Evolutionary conservation across 1,140 invertebrate species (phyloP).

Genomic region (Cydia fagiglandana): DNA sequence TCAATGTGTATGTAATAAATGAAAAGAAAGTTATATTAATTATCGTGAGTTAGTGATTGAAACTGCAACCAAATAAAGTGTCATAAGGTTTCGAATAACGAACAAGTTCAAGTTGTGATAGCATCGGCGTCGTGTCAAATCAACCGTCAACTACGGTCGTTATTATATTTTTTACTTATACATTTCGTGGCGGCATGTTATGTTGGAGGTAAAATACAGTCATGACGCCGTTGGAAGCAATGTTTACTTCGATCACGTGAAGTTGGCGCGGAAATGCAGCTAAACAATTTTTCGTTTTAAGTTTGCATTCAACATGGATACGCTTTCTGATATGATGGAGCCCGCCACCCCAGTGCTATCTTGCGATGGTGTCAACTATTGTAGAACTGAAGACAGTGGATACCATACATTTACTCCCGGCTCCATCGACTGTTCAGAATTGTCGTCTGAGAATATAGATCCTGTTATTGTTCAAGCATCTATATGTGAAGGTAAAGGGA

Average conservation of each 20-base stretch:
- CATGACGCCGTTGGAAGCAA: not conserved
- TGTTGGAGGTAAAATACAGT: not conserved
- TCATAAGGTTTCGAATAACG: not conserved
- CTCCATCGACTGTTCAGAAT: constrained; percentile 60
- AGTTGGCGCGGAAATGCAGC: constrained; percentile 27
- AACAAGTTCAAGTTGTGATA: not conserved
- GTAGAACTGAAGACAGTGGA: constrained; percentile 67
- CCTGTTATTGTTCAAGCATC: constrained; percentile 37
- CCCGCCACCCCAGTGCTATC: constrained; percentile 54
- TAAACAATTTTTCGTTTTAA: not conserved
- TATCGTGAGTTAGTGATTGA: not conserved
- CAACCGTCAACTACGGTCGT: constrained; percentile 5
- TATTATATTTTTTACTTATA: constrained; percentile 5
- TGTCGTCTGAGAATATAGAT: constrained; percentile 54
- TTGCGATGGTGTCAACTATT: constrained; percentile 52
- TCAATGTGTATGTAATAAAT: not conserved
- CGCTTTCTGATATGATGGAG: constrained; percentile 51
- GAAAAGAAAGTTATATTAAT: not conserved
- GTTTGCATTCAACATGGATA: constrained; percentile 48
- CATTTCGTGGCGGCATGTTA: constrained; percentile 7
- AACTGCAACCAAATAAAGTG: not conserved
- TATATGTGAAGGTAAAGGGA: constrained; percentile 43
- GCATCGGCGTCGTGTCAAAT: constrained; percentile 11
- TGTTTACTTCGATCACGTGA: constrained; percentile 30
- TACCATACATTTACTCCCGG: constrained; percentile 68